Evolutionary conservation across 2,113 vertebrate genomes (phyloP).

Genomic region (Ia io): DNA sequence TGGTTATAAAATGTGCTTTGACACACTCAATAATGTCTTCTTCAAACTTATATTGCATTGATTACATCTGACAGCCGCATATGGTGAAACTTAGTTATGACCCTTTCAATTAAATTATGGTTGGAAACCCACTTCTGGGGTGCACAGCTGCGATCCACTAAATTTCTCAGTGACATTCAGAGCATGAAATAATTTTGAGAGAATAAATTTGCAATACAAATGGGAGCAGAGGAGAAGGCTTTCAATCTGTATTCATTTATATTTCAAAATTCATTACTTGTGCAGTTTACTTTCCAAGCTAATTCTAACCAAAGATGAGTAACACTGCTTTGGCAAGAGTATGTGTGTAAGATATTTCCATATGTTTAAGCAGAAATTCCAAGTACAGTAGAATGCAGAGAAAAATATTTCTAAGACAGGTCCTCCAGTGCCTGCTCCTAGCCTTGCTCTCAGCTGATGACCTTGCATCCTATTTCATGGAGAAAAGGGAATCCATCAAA

Average conservation of each 20-base stretch:
- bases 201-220: conserved; percentile 51
- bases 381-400: neutral
- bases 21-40: conserved; percentile 70
- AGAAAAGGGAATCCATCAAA: neutral
- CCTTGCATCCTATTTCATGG: neutral
- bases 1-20: conserved; percentile 71
- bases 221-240: conserved; percentile 62
- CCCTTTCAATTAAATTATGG: conserved; percentile 81
- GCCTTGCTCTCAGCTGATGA: neutral
- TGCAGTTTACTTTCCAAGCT: conserved; percentile 44
- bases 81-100: conserved; percentile 79
- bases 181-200: conserved; percentile 63
- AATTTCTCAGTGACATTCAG: conserved; percentile 73
- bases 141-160: conserved; percentile 66
- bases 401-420: neutral
- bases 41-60: conserved; percentile 76
- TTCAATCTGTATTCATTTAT: conserved; percentile 63
- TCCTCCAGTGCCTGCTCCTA: neutral
- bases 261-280: conserved; percentile 52
- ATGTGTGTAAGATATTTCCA: conserved; percentile 8
- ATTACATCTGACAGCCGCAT: conserved; percentile 82
- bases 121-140: conserved; percentile 73
- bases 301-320: conserved; percentile 55
- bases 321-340: conserved; percentile 19
- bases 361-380: conserved; percentile 42